phyloP scores from a whole-genome alignment of 1,140 invertebrate genomes.

The Caenorhabditis brenneri region DNA sequence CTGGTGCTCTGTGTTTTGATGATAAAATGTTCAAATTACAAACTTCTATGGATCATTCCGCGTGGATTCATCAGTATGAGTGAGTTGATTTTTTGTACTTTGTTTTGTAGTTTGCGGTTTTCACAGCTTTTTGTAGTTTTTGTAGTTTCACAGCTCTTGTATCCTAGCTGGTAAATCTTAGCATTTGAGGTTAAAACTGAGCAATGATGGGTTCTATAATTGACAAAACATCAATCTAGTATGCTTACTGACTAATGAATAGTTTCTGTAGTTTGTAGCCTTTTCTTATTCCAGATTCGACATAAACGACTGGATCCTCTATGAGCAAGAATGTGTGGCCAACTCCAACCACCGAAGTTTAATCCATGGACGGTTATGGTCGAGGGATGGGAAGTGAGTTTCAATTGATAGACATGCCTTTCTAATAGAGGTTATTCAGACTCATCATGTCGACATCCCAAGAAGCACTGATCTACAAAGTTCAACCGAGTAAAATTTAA shows the following conservation, averaged over 20 bases:
- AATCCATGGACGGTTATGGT: slow-evolving; percentile 55
- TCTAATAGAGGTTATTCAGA: background rate
- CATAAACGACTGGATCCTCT: slow-evolving; percentile 57
- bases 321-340: slow-evolving; percentile 52
- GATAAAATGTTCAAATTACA: slow-evolving; percentile 52
- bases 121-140: too few species aligned
- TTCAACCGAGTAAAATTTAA: slow-evolving; percentile 31
- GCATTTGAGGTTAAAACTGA: too few species aligned
- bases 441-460: slow-evolving; percentile 54
- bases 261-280: too few species aligned
- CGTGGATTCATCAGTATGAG: slow-evolving; percentile 56
- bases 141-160: too few species aligned
- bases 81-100: too few species aligned
- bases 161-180: too few species aligned
- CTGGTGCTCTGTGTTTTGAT: slow-evolving; percentile 47
- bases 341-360: slow-evolving; percentile 50
- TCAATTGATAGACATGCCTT: background rate
- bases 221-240: too few species aligned
- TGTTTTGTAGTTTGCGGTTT: too few species aligned
- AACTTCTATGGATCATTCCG: slow-evolving; percentile 54
- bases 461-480: slow-evolving; percentile 56
- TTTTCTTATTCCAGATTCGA: slow-evolving; percentile 50
- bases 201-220: too few species aligned
- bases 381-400: slow-evolving; percentile 48
- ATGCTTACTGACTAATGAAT: too few species aligned